Evolutionary conservation across 2,888 invertebrate species (phyloP), one percentile per base, ranked within the genome.

Genomic region (Melinaea menophilus): DNA sequence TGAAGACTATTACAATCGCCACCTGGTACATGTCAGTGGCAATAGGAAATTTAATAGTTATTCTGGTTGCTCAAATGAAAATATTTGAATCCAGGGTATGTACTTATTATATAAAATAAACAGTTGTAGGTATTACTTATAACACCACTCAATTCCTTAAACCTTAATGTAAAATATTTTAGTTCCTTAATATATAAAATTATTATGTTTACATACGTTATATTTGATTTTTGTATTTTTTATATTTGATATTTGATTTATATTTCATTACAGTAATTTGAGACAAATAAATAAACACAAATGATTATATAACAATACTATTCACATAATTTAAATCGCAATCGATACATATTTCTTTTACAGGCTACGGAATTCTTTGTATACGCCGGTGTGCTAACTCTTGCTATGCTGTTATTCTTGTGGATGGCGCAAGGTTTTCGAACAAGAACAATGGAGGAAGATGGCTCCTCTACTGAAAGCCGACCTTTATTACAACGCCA

Each of bases 21-120:
- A 93, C 94, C n/a, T 97, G 96, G 96, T 93, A 96, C 73, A 85
- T 96, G 68, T 95, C 95, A 0, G 94, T 95, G 2, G 95, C 96
- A 1, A 90, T 95, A 65, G 97, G 97, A 2, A 96, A 97, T 79
- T 85, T 96, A 34, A 92, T 96, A 63, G 96, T 96, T 1, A 94
- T 96, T 64, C 86, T 95, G 46, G 93, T 96, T 34, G 93, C 95
- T 2, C 93, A 95, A 78, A 86, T 92, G 2, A 91, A 92, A 72
- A 76, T 94, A 55, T 93, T 95, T 75, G 88, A 91, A 66, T 93
- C 92, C 22, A 93, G 95, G 87, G 95, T 95, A 64, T 69, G 71
- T 13, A 13, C 13, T 41, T 22, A 22, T 22, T 22, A 22, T 22
- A 22, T 22, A 11, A 33, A 48, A 1, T 12, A 48, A 4, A 31